phyloP scores from a whole-genome alignment of 2,888 invertebrate species.

The Nineta flava region DNA sequence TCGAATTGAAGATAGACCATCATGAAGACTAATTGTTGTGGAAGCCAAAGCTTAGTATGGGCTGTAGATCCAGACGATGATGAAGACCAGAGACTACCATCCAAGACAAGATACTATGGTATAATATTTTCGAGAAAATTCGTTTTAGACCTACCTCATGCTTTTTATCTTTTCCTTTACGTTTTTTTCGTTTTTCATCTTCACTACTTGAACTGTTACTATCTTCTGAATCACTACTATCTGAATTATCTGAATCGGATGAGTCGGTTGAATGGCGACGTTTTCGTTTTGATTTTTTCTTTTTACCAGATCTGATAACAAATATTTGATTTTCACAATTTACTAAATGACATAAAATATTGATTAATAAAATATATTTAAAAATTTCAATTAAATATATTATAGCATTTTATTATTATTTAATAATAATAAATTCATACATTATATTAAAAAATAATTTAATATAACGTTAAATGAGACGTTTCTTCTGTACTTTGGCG shows the following conservation, averaged over 20 bases:
- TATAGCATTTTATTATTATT: background rate
- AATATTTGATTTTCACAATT: background rate
- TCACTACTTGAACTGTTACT: constrained; percentile 28
- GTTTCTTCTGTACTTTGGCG: no score
- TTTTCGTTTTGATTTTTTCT: constrained; percentile 24
- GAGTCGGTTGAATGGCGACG: constrained; percentile 16
- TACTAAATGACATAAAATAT: background rate
- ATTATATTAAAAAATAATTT: no score
- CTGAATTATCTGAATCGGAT: constrained; percentile 19
- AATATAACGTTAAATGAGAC: no score
- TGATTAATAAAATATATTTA: no score
- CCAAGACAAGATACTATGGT: no score
- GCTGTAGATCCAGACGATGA: no score
- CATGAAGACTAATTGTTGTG: no score
- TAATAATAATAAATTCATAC: background rate
- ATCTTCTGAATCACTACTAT: constrained; percentile 18
- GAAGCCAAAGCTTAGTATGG: no score
- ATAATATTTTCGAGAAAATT: no score
- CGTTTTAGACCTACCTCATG: constrained; percentile 28
- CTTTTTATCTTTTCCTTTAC: constrained; percentile 25
- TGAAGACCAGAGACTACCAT: no score
- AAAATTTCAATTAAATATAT: background rate
- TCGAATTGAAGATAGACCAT: no score
- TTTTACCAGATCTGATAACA: constrained; percentile 23
- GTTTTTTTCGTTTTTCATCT: constrained; percentile 30